Conservation (phyloP, 2,113 vertebrate genomes). For the Balaenoptera acutorostrata region DNA sequence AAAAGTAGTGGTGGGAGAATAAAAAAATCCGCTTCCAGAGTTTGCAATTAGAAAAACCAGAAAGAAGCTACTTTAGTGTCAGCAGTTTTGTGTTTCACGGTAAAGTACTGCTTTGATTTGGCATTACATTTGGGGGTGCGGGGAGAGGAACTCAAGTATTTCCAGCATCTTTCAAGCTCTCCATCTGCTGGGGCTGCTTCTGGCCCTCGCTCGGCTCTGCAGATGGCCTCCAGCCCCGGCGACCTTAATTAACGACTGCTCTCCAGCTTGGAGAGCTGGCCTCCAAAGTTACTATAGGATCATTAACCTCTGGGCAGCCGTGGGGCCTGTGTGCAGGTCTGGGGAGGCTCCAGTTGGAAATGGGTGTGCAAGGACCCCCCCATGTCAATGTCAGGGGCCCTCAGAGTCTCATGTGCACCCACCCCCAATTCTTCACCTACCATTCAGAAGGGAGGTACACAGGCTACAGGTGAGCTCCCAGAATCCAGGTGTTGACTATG, state of each 20-base stretch:
- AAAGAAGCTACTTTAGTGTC: background rate
- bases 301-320: background rate
- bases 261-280: background rate
- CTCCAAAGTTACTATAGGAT: background rate
- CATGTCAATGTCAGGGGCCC: background rate
- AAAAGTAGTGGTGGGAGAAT: background rate
- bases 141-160: background rate
- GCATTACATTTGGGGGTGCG: background rate
- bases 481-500: background rate
- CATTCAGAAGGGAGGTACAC: background rate
- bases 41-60: background rate
- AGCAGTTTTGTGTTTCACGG: background rate
- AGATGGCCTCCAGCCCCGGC: background rate
- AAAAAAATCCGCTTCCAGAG: background rate
- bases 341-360: background rate
- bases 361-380: background rate
- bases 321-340: rapidly evolving
- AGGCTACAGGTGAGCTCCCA: background rate
- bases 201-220: background rate
- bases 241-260: background rate
- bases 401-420: too few relatives aligned
- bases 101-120: background rate
- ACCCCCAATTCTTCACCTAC: background rate
- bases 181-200: background rate
- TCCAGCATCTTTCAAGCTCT: background rate